A percentile compares a stretch with the other conserved stretches of the same genome.
Evolutionary conservation across 2,113 vertebrate genomes (phyloP).

Genomic region (Dryoscopus gambensis): DNA sequence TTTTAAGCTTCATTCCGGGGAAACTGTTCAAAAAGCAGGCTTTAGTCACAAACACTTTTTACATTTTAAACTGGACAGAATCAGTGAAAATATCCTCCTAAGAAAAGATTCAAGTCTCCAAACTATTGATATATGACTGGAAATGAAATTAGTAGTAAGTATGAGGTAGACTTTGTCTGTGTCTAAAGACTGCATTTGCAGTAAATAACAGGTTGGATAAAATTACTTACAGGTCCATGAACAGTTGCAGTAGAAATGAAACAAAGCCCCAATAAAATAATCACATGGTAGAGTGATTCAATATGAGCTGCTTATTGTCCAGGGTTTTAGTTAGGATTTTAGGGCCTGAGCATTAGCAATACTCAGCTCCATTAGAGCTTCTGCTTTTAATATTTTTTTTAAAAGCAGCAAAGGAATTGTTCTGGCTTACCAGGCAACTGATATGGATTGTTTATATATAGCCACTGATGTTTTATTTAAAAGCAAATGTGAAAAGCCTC

Average conservation of each 20-base stretch:
- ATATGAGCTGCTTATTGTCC: neutral
- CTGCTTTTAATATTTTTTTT: neutral
- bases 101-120: neutral
- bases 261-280: neutral
- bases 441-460: neutral
- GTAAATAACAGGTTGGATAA: neutral
- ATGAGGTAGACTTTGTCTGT: neutral
- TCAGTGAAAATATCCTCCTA: neutral
- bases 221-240: neutral
- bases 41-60: neutral
- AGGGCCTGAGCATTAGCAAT: neutral
- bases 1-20: neutral
- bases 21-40: neutral
- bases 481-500: neutral
- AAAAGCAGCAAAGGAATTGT: neutral
- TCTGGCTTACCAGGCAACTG: neutral
- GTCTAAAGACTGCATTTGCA: neutral
- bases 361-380: neutral
- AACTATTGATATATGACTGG: neutral
- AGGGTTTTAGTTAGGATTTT: neutral
- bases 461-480: neutral
- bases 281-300: neutral
- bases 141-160: neutral
- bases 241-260: neutral
- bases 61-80: neutral